These are phyloP conservation scores for Poecile atricapillus DNA, from an alignment of 2,113 vertebrate species.

Conservation along the genomic window DNA sequence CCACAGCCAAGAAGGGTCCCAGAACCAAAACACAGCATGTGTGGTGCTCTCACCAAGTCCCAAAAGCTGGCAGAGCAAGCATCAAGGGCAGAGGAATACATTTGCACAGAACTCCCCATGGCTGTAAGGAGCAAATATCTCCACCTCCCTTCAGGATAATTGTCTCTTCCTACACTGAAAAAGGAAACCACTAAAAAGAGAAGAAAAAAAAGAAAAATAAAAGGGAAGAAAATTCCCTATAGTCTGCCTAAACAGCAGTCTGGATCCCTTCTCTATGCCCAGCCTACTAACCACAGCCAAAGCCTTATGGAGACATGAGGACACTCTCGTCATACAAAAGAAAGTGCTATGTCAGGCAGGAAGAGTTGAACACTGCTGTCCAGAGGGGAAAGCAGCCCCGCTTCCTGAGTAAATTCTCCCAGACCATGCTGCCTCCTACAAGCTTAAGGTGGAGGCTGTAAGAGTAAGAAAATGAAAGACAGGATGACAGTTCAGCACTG, in stretches of 20 bases:
- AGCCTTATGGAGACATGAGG: not conserved
- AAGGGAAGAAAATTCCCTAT: accelerated
- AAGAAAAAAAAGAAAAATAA: not conserved
- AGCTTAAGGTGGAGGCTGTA: not conserved
- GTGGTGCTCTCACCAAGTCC: not conserved
- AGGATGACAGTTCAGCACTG: not conserved
- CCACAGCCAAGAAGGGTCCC: not conserved
- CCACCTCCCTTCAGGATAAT: not conserved
- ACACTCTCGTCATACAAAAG: not conserved
- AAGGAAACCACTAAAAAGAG: not conserved
- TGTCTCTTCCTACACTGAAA: not conserved
- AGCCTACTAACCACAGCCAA: not conserved
- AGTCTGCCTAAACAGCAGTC: not conserved
- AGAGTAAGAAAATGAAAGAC: not conserved
- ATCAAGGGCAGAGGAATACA: not conserved
- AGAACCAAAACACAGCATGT: not conserved
- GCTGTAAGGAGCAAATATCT: not conserved
- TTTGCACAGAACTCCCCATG: not conserved
- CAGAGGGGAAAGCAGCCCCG: not conserved
- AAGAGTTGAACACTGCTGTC: not conserved
- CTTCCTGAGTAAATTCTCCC: not conserved
- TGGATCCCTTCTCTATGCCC: not conserved
- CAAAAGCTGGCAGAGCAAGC: not conserved
- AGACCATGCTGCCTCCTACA: not conserved
- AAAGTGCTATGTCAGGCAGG: not conserved